Evolutionary conservation across 2,797 vertebrate species (phyloP).

Genomic region (Chloroceryle amazona): DNA sequence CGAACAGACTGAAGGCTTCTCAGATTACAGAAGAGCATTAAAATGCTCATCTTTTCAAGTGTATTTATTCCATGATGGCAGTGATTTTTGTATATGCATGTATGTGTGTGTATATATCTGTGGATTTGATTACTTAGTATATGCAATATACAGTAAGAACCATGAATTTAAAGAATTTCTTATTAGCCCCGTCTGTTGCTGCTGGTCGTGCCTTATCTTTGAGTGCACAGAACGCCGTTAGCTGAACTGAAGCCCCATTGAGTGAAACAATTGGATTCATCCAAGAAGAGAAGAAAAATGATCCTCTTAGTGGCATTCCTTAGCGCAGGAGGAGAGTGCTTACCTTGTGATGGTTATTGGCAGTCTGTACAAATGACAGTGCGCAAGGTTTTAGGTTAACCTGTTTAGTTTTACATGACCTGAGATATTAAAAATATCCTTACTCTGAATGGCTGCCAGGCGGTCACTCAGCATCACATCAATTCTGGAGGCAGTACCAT

Average conservation of each 20-base stretch:
- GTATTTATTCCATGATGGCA: neutral
- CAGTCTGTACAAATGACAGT: conserved; percentile 47
- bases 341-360: conserved; percentile 48
- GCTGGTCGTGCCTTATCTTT: neutral
- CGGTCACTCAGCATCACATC: neutral
- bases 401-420: conserved; percentile 51
- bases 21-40: neutral
- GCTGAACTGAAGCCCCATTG: conserved; percentile 24
- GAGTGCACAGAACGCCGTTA: conserved; percentile 23
- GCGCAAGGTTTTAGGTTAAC: conserved; percentile 40
- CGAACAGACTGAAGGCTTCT: neutral
- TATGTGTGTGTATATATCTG: neutral
- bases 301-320: conserved; percentile 32
- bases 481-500: conserved; percentile 8
- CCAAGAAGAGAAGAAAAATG: conserved; percentile 56
- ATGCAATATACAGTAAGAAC: neutral
- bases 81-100: neutral
- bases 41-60: neutral
- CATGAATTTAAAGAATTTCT: neutral
- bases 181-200: neutral
- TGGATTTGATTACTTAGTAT: neutral
- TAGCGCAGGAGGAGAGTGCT: neutral
- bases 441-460: conserved; percentile 24
- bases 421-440: conserved; percentile 47
- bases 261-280: conserved; percentile 63